A percentile compares a stretch with the other conserved stretches of the same genome.
These are phyloP conservation scores for Pithys albifrons DNA, from an alignment of 2,113 vertebrate genomes.

Conservation along the genomic window DNA sequence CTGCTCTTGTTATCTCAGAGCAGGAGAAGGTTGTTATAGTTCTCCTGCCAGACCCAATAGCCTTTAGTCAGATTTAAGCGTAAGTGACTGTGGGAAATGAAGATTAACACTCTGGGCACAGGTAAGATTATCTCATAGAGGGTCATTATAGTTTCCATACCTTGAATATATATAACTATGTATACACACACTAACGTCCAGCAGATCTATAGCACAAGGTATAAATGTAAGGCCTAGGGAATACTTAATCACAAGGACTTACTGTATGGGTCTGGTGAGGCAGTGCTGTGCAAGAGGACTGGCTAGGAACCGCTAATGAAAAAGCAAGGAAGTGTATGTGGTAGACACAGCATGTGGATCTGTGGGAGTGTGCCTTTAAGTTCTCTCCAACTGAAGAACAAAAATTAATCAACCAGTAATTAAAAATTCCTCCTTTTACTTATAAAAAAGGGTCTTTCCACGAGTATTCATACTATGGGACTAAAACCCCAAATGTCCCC, in stretches of 20 bases:
- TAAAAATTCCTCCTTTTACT: background rate
- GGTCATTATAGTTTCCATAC: slow-evolving; percentile 1
- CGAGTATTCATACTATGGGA: background rate
- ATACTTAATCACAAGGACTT: slow-evolving; percentile 4
- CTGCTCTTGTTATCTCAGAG: background rate
- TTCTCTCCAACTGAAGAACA: background rate
- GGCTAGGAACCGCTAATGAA: background rate
- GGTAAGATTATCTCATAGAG: slow-evolving; percentile 12
- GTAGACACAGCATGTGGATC: background rate
- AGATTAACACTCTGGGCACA: slow-evolving; percentile 19
- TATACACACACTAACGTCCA: background rate
- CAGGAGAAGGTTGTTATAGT: background rate
- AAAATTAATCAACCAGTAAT: background rate
- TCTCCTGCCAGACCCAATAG: slow-evolving; percentile 8
- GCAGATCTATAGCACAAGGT: background rate
- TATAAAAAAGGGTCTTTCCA: background rate
- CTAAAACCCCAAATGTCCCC: background rate
- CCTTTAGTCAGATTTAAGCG: slow-evolving; percentile 22
- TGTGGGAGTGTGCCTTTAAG: background rate
- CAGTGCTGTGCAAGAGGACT: background rate
- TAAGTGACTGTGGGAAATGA: background rate
- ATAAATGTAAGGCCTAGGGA: background rate
- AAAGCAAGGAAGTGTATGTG: background rate
- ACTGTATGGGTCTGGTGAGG: background rate
- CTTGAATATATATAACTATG: background rate